Base-by-base conservation (phyloP, 2,113 vertebrate genomes). In the Casuarius casuarius region DNA sequence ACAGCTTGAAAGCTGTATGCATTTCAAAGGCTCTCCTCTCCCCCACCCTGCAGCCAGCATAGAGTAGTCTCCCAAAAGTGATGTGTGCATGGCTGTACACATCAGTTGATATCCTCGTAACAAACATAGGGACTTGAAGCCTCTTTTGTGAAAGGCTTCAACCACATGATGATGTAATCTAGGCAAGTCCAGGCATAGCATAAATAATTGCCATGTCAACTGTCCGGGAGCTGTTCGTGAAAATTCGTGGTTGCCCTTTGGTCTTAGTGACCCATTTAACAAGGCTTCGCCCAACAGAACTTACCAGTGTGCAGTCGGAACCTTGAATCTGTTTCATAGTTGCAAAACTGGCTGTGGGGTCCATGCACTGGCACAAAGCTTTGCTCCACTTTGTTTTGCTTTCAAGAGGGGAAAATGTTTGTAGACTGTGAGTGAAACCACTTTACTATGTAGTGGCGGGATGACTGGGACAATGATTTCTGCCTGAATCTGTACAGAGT, bases 241-340 rank as follows among this genome's bases (percentile, higher is more conserved):
- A 79, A 88, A 77, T 54, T 93, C 26, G 10, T 92, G 20, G 4
- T 65, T 81, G 18, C 68, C 42, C 84, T 93, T 92, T 90, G 42
- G n/a, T 74, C 56, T 84, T 89, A 62, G 16, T 23, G 66, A 89
- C 66, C 38, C 9, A 7, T 94, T 92, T 89, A 52, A 48, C n/a
- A 89, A 72, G 48, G 5, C 54, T 56, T 58, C 52, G 13, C 44
- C 12, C 88, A 73, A 46, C 84, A 62, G 74, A 90, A 62, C n/a
- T 87, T 87, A 23, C 40, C 54, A n/a, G 10, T 38, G 5, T 72
- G 48, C 48, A 84, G 20, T 29, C 28, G 44, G 58, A 80, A 58
- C 28, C 21, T 71, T 75, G 38, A 81, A 29, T 74, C 19, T 46
- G 9, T 78, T 92, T 72, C 38, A 25, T 15, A 56, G n/a, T 16